Base-by-base conservation (phyloP, 2,888 invertebrate genomes). In the Beris chalybata region DNA sequence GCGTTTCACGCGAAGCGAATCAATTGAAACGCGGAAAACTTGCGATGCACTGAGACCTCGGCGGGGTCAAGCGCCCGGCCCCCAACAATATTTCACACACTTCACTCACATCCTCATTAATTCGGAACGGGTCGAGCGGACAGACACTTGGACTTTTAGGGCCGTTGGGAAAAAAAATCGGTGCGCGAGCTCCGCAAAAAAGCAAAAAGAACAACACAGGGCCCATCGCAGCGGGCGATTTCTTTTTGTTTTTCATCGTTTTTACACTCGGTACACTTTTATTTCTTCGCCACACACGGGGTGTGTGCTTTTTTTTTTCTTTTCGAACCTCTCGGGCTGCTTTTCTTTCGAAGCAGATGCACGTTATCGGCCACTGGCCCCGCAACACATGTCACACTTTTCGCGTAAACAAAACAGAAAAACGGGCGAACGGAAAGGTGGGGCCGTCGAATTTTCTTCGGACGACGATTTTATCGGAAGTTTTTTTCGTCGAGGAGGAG, bases 401-500 rank as follows among this genome's bases (percentile, higher is more conserved):
- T 32, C 61, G 31, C 59, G 61, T 61, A 61, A 61, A 61, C 61
- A 61, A 61, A 43, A 31, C 50, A 38, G 43, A 30, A 61, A 61
- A 43, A 31, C 50, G 52, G 43, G 47, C 59, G 32, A 12, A n/a
- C 13, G 59, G 30, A 13, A 32, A 9, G 30, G 38, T 50, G 61
- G 61, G 50, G 61, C 61, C 50, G 61, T 31, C 52, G 50, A 7
- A 50, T 22, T 45, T 58, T 47, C 31, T 45, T 38, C 47, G 22
- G 29, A 9, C 38, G 38, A 22, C 22, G 22, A 22, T 22, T 22
- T 56, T 56, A 44, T 30, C 47, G 31, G n/a, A 48, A 48, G 29
- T 32, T 12, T 59, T 48, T 47, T 9, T 22, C 22, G 22, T 22
- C 22, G 22, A 22, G 22, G 59, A 45, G 45, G n/a, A 13, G 29